Percentiles rank a stretch among this genome's conserved stretches.
These are phyloP conservation scores for Eonycteris spelaea DNA, from an alignment of 2,113 vertebrate genomes.

Conservation along the genomic window DNA sequence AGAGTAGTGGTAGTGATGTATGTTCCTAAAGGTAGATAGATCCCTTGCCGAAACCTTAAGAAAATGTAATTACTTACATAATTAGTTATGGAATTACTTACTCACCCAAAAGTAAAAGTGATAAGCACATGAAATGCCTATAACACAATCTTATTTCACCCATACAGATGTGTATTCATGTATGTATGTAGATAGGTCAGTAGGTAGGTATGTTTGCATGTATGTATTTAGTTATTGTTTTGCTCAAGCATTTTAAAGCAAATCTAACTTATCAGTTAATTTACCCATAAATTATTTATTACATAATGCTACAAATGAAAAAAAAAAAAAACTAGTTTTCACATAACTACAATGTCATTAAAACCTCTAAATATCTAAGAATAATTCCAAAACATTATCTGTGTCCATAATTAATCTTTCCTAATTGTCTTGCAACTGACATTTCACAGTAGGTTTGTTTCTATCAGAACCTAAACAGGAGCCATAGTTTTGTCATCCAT, in stretches of 20 bases:
- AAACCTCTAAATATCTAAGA: background rate
- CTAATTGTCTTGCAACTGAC: background rate
- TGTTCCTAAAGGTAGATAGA: background rate
- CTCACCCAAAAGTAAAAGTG: background rate
- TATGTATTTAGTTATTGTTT: background rate
- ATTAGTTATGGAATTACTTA: background rate
- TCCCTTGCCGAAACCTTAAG: background rate
- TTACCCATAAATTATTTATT: background rate
- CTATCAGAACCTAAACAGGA: background rate
- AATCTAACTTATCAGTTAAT: background rate
- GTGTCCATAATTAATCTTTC: background rate
- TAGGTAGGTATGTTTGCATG: background rate
- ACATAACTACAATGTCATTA: background rate
- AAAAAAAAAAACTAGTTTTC: background rate
- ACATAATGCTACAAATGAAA: background rate
- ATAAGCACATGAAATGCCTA: background rate
- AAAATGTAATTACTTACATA: background rate
- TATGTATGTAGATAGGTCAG: background rate
- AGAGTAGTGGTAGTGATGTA: background rate
- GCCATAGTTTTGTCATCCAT: background rate
- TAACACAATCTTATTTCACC: background rate
- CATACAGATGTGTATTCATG: background rate
- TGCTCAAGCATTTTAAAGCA: background rate
- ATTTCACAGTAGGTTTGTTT: background rate
- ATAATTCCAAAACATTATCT: background rate